Base-by-base conservation (phyloP, 2,888 invertebrate genomes). In the Lissonota sp. region DNA sequence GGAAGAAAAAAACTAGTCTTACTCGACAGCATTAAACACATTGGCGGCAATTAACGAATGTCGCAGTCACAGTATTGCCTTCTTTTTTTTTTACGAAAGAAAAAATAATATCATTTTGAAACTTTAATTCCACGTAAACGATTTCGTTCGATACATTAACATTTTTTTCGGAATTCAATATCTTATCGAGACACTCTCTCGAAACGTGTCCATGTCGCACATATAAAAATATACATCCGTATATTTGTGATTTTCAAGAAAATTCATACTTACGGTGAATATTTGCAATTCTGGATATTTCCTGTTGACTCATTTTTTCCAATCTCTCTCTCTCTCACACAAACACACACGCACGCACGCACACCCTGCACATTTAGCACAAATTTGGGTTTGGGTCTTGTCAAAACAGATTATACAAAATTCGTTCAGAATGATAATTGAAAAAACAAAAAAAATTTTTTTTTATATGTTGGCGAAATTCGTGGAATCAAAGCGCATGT, bases 401-500 rank as follows among this genome's bases (percentile, higher is more conserved):
- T 26, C 26, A 26, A 26, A 26, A 26, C 26, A 26, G 26, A 26
- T 26, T 26, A 26, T 26, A 3, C 26, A 26, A 26, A 26, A 3
- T 26, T 26, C 26, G 26, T 26, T 26, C 3, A 3, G 26, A 1
- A 26, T 3, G 26, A 26, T 26, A n/a, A n/a, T 10, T n/a, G 49
- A 49, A 49, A 5, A 10, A 0, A n/a, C 1, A 49, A 49, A 46
- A 46, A 46, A 46, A 10, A n/a, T 6, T 46, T 46, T n/a, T 69
- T 70, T 64, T 12, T 26, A 7, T 53, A 16, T 5, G 5, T 46
- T n/a, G n/a, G 10, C 6, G 37, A 10, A 6, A 8, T 39, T 16
- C 26, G 26, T 40, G n/a, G 26, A 51, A 53, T 53, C 53, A 53
- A 72, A 62, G 62, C 62, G 53, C 62, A 72, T 53, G 72, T 62